Base-by-base conservation (phyloP, 2,113 vertebrate genomes). In the Erinaceus europaeus region DNA sequence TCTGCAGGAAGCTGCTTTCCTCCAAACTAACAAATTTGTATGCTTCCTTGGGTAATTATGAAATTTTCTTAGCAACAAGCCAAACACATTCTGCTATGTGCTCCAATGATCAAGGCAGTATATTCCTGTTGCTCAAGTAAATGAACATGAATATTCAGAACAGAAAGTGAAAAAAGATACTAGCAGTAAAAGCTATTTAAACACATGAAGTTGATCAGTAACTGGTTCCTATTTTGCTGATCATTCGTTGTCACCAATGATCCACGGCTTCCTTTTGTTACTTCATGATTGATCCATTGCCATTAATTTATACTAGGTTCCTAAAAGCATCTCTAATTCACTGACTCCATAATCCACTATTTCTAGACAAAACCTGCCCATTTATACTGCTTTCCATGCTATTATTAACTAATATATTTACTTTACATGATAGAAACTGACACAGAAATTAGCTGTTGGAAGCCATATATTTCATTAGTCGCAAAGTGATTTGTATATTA, bases 21-120 rank as follows among this genome's bases (percentile, higher is more conserved):
- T 13, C 61, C 46, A 55, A 20, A 32, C 85, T 71, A 71, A 75
- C 36, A 76, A 7, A 83, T 52, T 71, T 55, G 69, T 38, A 91
- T 11, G 25, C 25, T 75, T 72, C 34, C 55, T 65, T 21, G 38
- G 59, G 6, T 46, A 90, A 85, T 34, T 25, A 61, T 4, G 17
- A 18, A 14, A 52, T 46, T 27, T 78, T 62, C 59, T 65, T 29
- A 57, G 74, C 10, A 87, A 73, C 6, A 78, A 68, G 15, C 61
- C 86, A 75, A 76, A 13, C 32, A 86, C 52, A 40, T 6, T 69
- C 44, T 90, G 25, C 34, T 83, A 65, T 88, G n/a, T 83, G 42
- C 21, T 83, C 46, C 48, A 90, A 29, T 48, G 38, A 84, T 38
- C 61, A 92, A 86, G n/a, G 23, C 10, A 72, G 40, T 48, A 65